Evolutionary conservation across 2,888 invertebrate genomes (phyloP).

Genomic region (Pelosia muscerda): DNA sequence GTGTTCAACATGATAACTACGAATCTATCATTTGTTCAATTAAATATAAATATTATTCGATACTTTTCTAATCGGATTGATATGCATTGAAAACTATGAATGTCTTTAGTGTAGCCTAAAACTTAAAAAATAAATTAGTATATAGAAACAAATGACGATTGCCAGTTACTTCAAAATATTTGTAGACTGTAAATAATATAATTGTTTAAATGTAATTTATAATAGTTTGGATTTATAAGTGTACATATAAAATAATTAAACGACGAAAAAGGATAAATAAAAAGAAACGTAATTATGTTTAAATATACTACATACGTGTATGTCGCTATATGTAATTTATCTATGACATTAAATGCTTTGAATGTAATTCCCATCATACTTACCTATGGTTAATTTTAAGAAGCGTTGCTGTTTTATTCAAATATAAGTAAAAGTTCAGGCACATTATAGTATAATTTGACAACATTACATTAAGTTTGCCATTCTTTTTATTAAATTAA

Average conservation of each 20-base stretch:
- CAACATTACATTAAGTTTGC: background rate
- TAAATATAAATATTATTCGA: background rate
- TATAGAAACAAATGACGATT: background rate
- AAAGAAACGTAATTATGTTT: background rate
- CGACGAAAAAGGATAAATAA: background rate
- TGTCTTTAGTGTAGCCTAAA: background rate
- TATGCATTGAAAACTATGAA: no score
- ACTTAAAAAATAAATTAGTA: background rate
- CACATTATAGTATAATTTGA: background rate
- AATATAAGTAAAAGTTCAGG: background rate
- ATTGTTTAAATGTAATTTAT: background rate
- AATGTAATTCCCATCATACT: background rate
- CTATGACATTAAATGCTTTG: background rate
- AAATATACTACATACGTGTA: background rate
- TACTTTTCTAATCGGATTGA: no score
- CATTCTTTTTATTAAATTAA: background rate
- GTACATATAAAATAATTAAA: background rate
- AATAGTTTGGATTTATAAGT: conserved; percentile 7
- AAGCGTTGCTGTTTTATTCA: background rate
- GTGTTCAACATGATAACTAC: background rate
- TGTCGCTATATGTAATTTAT: background rate
- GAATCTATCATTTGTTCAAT: background rate
- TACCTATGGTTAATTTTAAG: background rate
- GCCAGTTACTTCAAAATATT: background rate
- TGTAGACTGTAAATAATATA: background rate